phyloP scores from a whole-genome alignment of 1,140 invertebrate species.

The Hydropsyche tenuis region DNA sequence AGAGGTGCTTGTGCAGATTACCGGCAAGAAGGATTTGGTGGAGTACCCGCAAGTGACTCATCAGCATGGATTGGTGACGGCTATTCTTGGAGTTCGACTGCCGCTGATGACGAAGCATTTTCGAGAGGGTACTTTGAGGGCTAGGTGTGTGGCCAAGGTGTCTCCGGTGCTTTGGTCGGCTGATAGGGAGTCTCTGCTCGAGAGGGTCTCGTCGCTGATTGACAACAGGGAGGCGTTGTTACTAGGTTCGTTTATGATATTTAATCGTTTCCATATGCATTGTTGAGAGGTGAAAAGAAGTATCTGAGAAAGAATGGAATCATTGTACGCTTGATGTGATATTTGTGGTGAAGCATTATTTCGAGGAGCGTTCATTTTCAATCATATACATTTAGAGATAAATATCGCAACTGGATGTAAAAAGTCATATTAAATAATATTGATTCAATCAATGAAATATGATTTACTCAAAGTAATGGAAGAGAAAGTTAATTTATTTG shows the following conservation, averaged over 20 bases:
- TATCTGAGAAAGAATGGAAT: too few species aligned
- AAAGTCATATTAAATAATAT: too few species aligned
- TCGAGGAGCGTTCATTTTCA: too few species aligned
- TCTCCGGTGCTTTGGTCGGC: constrained; percentile 66
- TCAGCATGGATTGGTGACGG: constrained; percentile 64
- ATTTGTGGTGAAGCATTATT: too few species aligned
- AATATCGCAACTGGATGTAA: too few species aligned
- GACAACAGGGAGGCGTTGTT: constrained; percentile 67
- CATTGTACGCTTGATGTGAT: too few species aligned
- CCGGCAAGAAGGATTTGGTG: constrained; percentile 59
- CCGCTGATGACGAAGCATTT: constrained; percentile 62
- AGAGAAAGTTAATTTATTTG: too few species aligned
- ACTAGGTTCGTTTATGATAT: constrained; percentile 56
- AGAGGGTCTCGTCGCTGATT: constrained; percentile 62
- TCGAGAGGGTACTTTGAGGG: constrained; percentile 64
- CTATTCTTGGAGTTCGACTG: constrained; percentile 63
- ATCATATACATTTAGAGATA: too few species aligned
- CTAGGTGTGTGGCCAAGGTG: constrained; percentile 66
- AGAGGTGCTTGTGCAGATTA: constrained; percentile 55
- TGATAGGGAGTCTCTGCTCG: constrained; percentile 58
- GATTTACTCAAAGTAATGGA: too few species aligned
- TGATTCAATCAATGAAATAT: too few species aligned
- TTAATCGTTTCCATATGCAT: too few species aligned
- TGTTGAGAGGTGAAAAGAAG: too few species aligned
- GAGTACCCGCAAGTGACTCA: constrained; percentile 62